Percentiles rank a stretch among this genome's conserved stretches.
Conservation (phyloP, 2,888 invertebrate genomes). For the Polymixis flavicincta region DNA sequence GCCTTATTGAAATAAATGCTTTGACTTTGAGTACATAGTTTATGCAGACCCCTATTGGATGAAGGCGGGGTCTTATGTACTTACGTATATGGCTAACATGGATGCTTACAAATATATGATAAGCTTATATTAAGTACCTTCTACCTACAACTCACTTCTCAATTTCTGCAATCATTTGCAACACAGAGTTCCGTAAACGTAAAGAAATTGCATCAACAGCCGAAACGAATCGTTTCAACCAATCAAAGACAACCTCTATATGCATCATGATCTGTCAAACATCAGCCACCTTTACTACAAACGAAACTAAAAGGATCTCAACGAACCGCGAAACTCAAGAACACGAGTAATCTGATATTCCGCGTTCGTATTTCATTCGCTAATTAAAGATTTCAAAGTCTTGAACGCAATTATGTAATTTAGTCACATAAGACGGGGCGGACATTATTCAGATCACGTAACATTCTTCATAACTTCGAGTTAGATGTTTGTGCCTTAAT, state of each 20-base stretch:
- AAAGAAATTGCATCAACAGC: background rate
- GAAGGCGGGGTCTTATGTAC: no score
- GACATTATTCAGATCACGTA: slow-evolving; percentile 58
- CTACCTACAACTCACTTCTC: background rate
- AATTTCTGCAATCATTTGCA: background rate
- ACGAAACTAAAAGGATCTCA: slow-evolving; percentile 28
- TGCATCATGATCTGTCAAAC: background rate
- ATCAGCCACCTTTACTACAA: slow-evolving; percentile 39
- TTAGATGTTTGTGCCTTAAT: slow-evolving; percentile 46
- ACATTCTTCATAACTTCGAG: slow-evolving; percentile 49
- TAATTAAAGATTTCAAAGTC: slow-evolving; percentile 71
- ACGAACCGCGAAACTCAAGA: slow-evolving; percentile 56
- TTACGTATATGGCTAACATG: background rate
- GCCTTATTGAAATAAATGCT: no score
- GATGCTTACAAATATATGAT: background rate
- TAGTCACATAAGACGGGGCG: slow-evolving; percentile 61
- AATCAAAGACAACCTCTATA: background rate
- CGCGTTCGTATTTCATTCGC: slow-evolving; percentile 66
- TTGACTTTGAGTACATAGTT: no score
- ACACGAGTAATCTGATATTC: slow-evolving; percentile 69
- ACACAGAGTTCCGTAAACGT: background rate
- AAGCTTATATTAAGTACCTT: background rate
- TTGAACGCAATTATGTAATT: slow-evolving; percentile 66
- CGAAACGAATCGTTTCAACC: background rate
- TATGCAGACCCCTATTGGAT: background rate